Conservation (phyloP, 2,888 invertebrate genomes). For the Oscheius sp. region DNA sequence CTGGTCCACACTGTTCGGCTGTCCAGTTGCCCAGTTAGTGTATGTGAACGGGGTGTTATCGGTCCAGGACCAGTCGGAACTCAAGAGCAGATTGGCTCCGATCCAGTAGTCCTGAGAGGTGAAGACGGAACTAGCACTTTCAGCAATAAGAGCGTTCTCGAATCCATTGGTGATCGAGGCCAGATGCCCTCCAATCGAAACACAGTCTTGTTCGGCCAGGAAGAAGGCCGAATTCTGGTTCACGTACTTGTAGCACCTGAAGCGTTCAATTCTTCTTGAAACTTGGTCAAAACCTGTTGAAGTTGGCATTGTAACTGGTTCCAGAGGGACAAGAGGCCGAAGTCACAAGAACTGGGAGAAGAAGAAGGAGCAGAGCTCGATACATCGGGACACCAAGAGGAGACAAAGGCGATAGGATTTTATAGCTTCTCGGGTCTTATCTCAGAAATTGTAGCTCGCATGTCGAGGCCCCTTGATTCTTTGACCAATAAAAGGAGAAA, state of each 20-base stretch:
- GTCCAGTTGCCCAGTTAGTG: conserved; percentile 28
- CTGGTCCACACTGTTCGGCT: conserved; percentile 14
- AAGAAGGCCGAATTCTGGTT: conserved; percentile 18
- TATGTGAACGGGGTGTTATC: conserved; percentile 26
- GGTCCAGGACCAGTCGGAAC: conserved; percentile 30
- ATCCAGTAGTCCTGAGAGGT: conserved; percentile 27
- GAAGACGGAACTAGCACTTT: conserved; percentile 19
- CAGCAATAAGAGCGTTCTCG: conserved; percentile 33
- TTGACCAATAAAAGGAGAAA: neutral
- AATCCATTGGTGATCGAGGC: conserved; percentile 33
- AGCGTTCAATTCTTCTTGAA: neutral
- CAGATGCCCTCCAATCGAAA: conserved; percentile 28
- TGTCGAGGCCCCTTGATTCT: too few species aligned
- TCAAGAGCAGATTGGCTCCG: conserved; percentile 27
- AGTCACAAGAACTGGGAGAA: neutral
- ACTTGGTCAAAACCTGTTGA: neutral
- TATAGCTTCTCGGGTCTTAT: conserved; percentile 23
- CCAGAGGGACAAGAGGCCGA: conserved; percentile 31
- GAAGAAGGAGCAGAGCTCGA: neutral
- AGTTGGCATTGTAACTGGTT: conserved; percentile 29
- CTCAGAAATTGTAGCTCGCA: conserved; percentile 13
- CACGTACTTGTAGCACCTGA: conserved; percentile 33
- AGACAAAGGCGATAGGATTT: neutral
- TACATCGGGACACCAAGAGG: neutral
- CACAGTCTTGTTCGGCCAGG: conserved; percentile 33